Conservation (phyloP, 2,888 invertebrate genomes). For the Thumatha senex region DNA sequence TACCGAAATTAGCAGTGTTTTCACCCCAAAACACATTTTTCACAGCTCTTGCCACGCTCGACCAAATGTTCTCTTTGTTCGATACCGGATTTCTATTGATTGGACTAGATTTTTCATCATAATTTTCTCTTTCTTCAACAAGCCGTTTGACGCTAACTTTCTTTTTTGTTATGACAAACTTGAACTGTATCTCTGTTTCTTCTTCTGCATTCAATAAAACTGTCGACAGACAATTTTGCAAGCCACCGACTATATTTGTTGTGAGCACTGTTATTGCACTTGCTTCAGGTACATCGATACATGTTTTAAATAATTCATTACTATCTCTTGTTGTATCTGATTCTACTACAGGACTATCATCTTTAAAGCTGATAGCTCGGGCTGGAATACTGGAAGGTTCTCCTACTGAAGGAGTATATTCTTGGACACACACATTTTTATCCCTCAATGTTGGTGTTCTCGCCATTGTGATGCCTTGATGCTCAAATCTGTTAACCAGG, state of each 20-base stretch:
- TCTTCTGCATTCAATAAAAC: constrained; percentile 65
- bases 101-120: constrained; percentile 47
- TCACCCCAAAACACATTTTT: constrained; percentile 76
- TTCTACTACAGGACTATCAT: constrained; percentile 66
- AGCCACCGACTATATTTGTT: constrained; percentile 66
- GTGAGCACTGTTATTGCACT: constrained; percentile 66
- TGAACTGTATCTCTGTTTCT: constrained; percentile 77
- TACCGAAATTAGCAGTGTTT: constrained; percentile 48
- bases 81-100: constrained; percentile 43
- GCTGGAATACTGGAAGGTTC: constrained; percentile 63
- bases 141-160: constrained; percentile 66
- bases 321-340: constrained; percentile 59
- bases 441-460: constrained; percentile 61
- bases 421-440: constrained; percentile 42
- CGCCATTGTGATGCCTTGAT: constrained; percentile 57
- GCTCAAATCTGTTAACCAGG: constrained; percentile 72
- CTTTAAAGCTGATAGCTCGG: constrained; percentile 76
- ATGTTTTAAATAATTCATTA: constrained; percentile 69
- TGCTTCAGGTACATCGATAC: constrained; percentile 57
- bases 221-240: constrained; percentile 67
- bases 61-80: constrained; percentile 74
- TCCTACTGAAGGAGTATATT: constrained; percentile 64
- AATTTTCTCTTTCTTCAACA: constrained; percentile 42
- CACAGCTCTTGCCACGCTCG: constrained; percentile 69
- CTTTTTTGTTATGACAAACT: constrained; percentile 74